A percentile compares a stretch with the other conserved stretches of the same genome.
Evolutionary conservation across 2,888 invertebrate species (phyloP).

Genomic region (Osedax frankpressi): DNA sequence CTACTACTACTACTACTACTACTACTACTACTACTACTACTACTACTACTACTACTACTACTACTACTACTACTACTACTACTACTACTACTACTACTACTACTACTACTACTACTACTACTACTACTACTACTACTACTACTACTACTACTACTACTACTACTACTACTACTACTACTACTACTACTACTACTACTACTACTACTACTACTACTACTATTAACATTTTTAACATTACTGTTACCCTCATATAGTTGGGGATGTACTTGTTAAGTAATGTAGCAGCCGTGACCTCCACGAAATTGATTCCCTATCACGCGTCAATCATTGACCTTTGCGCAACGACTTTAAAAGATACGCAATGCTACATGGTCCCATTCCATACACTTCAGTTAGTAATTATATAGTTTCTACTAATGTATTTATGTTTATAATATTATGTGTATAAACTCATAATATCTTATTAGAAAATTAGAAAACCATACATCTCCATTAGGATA

Average conservation of each 20-base stretch:
- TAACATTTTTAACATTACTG: not conserved
- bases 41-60: slow-evolving; percentile 16
- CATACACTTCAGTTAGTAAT: slow-evolving; percentile 50
- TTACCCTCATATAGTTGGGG: slow-evolving; percentile 50
- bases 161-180: slow-evolving; percentile 17
- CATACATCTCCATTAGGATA: too few relatives aligned
- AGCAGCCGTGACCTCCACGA: slow-evolving; percentile 58
- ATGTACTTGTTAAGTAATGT: slow-evolving; percentile 59
- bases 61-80: slow-evolving; percentile 17
- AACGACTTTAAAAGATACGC: slow-evolving; percentile 50
- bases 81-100: slow-evolving; percentile 17
- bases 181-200: slow-evolving; percentile 19
- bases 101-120: slow-evolving; percentile 18
- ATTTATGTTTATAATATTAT: too few relatives aligned
- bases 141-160: slow-evolving; percentile 18
- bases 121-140: slow-evolving; percentile 17
- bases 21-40: slow-evolving; percentile 15
- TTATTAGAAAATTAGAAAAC: too few relatives aligned
- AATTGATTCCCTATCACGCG: slow-evolving; percentile 57
- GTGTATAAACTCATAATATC: too few relatives aligned
- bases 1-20: not conserved
- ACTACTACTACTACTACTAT: slow-evolving; percentile 15
- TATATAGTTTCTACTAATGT: too few relatives aligned
- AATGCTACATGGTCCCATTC: slow-evolving; percentile 51
- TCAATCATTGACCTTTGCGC: slow-evolving; percentile 51